Percentiles rank a stretch among this genome's conserved stretches.
Conservation (phyloP, 2,797 vertebrate species). For the Prunella strophiata region DNA sequence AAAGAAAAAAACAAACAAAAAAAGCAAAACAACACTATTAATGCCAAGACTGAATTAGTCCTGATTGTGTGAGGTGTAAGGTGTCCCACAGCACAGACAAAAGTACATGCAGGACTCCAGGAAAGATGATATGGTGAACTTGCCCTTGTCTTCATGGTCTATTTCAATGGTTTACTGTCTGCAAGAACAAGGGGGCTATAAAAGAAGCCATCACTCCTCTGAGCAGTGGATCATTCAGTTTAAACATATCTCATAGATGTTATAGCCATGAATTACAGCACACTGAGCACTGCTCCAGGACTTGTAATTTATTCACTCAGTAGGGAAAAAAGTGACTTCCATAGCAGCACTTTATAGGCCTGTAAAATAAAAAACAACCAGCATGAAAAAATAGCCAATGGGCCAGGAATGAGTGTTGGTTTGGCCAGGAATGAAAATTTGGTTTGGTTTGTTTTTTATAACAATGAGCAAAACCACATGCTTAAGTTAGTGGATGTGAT, state of each 20-base stretch:
- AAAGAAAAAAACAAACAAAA: no score
- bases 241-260: neutral
- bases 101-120: neutral
- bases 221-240: neutral
- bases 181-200: neutral
- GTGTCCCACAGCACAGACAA: neutral
- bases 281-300: neutral
- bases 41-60: neutral
- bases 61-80: neutral
- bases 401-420: neutral
- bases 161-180: neutral
- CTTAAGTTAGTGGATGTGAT: neutral
- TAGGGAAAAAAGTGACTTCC: neutral
- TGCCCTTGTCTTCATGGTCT: neutral
- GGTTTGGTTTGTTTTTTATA: neutral
- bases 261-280: neutral
- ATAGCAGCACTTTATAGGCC: neutral
- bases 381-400: neutral
- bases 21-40: neutral
- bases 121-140: neutral
- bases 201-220: neutral
- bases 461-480: neutral
- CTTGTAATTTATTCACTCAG: neutral
- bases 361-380: conserved; percentile 8
- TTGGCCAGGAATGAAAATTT: neutral